These are phyloP conservation scores for Sceloporus tristichus DNA, from an alignment of 2,113 vertebrate species.

Conservation along the genomic window DNA sequence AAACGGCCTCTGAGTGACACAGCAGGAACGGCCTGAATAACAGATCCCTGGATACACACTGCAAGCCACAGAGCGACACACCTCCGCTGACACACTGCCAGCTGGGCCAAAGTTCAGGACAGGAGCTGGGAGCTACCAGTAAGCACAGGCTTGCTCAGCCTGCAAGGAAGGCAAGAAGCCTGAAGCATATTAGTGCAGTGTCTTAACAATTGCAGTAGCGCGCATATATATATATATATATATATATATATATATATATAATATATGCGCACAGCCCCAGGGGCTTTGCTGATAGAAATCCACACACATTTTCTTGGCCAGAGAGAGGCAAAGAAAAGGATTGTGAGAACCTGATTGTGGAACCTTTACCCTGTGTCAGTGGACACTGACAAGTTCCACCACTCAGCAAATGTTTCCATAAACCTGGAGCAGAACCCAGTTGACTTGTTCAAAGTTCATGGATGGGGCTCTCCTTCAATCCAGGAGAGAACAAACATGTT, in stretches of 20 bases:
- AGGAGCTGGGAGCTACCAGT: constrained; percentile 41
- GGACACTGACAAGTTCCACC: background rate
- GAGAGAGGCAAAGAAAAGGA: background rate
- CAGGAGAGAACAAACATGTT: background rate
- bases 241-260: too few species aligned
- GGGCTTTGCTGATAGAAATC: background rate
- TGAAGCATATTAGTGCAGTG: background rate
- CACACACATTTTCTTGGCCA: background rate
- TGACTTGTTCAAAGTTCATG: background rate
- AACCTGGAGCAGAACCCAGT: background rate
- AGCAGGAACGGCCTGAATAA: background rate
- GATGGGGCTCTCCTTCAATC: background rate
- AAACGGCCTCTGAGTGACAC: background rate
- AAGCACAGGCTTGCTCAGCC: background rate
- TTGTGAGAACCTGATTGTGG: too few species aligned
- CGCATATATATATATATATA: too few species aligned
- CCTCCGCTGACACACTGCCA: constrained; percentile 67
- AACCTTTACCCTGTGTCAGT: background rate
- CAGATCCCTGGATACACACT: background rate
- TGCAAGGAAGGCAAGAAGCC: background rate
- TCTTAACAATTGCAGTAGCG: too few species aligned
- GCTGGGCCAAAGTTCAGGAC: constrained; percentile 70
- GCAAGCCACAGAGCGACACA: background rate
- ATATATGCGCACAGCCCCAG: too few species aligned
- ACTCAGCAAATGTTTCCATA: background rate